Conservation (phyloP, 2,113 vertebrate species). For the Tachycineta bicolor region DNA sequence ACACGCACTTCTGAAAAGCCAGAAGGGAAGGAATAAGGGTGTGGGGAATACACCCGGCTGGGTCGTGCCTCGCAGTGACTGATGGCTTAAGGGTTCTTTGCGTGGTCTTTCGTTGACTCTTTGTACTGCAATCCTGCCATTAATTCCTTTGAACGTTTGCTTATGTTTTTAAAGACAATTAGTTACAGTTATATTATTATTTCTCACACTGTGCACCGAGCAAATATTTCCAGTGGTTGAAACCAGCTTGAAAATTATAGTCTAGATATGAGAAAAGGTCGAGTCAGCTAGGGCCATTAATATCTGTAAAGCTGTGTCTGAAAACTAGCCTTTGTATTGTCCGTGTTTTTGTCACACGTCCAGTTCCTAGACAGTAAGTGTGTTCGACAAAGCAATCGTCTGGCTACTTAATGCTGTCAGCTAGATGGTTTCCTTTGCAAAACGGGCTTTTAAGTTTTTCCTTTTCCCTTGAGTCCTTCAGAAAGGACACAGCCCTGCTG, state of each 20-base stretch:
- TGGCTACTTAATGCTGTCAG: background rate
- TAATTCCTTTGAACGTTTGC: background rate
- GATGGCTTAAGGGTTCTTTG: background rate
- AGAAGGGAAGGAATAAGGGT: background rate
- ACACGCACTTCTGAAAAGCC: background rate
- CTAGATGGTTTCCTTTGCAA: background rate
- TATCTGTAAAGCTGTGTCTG: background rate
- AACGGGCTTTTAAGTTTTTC: background rate
- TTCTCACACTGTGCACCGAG: background rate
- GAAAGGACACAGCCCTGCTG: background rate
- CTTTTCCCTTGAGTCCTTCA: constrained; percentile 15
- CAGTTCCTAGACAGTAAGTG: background rate
- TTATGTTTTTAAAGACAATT: background rate
- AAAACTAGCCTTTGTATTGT: background rate
- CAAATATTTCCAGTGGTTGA: background rate
- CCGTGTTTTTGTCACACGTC: accelerated
- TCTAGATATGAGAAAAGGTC: background rate
- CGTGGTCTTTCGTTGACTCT: background rate
- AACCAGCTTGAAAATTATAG: background rate
- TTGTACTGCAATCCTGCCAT: background rate
- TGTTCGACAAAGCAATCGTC: background rate
- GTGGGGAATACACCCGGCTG: background rate
- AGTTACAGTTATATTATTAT: background rate
- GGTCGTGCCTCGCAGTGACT: background rate
- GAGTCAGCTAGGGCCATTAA: background rate